phyloP scores from a whole-genome alignment of 2,113 vertebrate species.

The Crotalus helleri region DNA sequence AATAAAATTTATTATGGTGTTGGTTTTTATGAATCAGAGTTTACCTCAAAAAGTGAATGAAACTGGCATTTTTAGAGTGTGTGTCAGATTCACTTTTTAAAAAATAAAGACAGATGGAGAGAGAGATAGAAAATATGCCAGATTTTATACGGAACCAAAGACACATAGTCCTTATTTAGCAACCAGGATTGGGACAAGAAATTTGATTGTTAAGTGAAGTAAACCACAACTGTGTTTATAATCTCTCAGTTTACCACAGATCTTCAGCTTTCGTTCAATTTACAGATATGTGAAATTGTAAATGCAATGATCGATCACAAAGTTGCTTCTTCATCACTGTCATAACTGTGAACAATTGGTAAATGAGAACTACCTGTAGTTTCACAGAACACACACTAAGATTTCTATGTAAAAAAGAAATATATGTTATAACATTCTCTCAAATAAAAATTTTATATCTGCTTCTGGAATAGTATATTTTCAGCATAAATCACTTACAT shows the following conservation, averaged over 20 bases:
- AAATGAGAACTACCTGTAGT: background rate
- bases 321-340: background rate
- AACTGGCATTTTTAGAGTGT: background rate
- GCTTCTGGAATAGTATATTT: background rate
- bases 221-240: background rate
- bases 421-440: background rate
- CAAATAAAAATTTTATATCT: background rate
- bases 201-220: background rate
- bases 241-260: background rate
- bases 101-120: background rate
- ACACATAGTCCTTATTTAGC: background rate
- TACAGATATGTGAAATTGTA: background rate
- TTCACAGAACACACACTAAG: background rate
- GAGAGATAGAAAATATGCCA: background rate
- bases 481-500: background rate
- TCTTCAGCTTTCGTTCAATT: background rate
- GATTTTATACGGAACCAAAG: background rate
- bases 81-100: background rate
- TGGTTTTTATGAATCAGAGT: background rate
- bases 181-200: background rate
- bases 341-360: background rate
- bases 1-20: constrained; percentile 22
- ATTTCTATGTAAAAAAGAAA: background rate
- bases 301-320: background rate
- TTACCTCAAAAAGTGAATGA: constrained; percentile 1